Evolutionary conservation across 2,888 invertebrate genomes (phyloP).

Genomic region (Nephrotoma flavescens): DNA sequence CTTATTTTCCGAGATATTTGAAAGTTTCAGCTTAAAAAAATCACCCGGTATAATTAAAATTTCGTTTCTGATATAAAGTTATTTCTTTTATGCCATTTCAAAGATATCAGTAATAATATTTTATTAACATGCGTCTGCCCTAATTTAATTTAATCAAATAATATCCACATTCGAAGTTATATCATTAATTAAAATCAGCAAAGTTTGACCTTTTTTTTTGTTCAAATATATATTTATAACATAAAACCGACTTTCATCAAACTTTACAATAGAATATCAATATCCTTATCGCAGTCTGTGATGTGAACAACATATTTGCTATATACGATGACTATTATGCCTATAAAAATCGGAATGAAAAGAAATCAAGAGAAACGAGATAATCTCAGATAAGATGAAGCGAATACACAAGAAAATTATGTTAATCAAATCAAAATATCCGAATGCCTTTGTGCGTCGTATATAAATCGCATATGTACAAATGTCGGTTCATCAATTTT

Average conservation of each 20-base stretch:
- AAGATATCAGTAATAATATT: no score
- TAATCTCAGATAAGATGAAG: not conserved
- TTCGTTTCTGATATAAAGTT: no score
- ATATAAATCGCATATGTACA: not conserved
- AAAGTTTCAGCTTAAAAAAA: no score
- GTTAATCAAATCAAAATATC: not conserved
- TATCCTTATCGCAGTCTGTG: not conserved
- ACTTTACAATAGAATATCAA: not conserved
- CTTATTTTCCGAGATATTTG: no score
- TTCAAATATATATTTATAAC: not conserved
- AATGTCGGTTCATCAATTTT: not conserved
- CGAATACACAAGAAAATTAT: not conserved
- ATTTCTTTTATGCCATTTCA: no score
- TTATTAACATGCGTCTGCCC: no score
- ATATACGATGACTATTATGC: not conserved
- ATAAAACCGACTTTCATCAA: not conserved
- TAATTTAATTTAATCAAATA: no score
- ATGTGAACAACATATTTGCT: not conserved
- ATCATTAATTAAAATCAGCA: not conserved
- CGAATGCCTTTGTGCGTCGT: not conserved
- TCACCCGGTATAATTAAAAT: no score
- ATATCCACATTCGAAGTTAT: not conserved
- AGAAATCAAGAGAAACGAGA: not conserved
- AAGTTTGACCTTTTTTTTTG: not conserved
- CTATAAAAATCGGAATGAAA: not conserved